Evolutionary conservation across 2,888 invertebrate genomes (phyloP).

Genomic region (Neelides folsomi): DNA sequence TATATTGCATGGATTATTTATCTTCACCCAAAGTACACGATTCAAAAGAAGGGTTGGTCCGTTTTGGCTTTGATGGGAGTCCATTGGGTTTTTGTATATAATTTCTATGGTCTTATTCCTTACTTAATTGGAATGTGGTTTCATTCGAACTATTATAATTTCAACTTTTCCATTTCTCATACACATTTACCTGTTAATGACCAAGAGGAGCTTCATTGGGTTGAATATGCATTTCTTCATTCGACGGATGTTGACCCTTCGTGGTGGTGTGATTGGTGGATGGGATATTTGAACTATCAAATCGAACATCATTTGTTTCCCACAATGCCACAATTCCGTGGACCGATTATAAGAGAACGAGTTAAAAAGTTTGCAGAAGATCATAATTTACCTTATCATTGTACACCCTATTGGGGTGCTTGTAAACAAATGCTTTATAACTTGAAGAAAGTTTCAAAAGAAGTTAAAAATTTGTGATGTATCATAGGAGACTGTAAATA

Average conservation of each 20-base stretch:
- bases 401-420: slow-evolving; percentile 2
- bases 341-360: neutral
- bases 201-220: slow-evolving; percentile 9
- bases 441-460: slow-evolving; percentile 6
- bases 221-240: slow-evolving; percentile 10
- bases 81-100: slow-evolving; percentile 17
- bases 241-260: slow-evolving; percentile 7
- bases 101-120: slow-evolving; percentile 18
- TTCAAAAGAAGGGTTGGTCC: slow-evolving; percentile 16
- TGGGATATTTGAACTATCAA: slow-evolving; percentile 13
- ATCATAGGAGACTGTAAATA: too few relatives aligned
- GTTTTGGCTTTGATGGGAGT: slow-evolving; percentile 14
- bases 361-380: slow-evolving; percentile 6
- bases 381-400: slow-evolving; percentile 6
- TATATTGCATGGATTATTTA: slow-evolving; percentile 24
- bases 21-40: slow-evolving; percentile 19
- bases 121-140: slow-evolving; percentile 7
- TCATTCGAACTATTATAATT: slow-evolving; percentile 1
- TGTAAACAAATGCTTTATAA: slow-evolving; percentile 3
- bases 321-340: slow-evolving; percentile 11
- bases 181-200: slow-evolving; percentile 7
- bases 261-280: slow-evolving; percentile 8
- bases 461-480: neutral
- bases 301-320: slow-evolving; percentile 14
- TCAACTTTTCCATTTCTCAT: slow-evolving; percentile 11